Conservation (phyloP, 2,888 invertebrate species). For the Troides helena region DNA sequence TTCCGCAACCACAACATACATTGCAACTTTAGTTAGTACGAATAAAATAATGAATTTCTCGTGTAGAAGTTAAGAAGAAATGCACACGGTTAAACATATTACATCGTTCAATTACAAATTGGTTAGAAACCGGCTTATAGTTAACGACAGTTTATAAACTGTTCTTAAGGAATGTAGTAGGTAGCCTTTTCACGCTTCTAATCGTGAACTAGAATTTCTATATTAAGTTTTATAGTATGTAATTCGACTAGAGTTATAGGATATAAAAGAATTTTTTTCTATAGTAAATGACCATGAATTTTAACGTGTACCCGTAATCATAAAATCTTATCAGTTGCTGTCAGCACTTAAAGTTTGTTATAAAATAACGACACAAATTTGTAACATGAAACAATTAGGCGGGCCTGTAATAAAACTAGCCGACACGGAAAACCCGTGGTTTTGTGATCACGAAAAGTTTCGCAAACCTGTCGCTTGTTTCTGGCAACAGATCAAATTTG, state of each 20-base stretch:
- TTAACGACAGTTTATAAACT: conserved; percentile 49
- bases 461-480: conserved; percentile 62
- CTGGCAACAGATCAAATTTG: conserved; percentile 50
- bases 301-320: background rate
- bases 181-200: conserved; percentile 29
- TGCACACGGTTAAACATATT: conserved; percentile 43
- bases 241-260: background rate
- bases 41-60: conserved; percentile 22
- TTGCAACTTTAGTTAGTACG: conserved; percentile 44
- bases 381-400: conserved; percentile 53
- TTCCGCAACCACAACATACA: conserved; percentile 46
- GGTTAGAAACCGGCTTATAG: conserved; percentile 53
- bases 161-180: conserved; percentile 31
- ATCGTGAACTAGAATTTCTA: conserved; percentile 13
- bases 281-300: conserved; percentile 8
- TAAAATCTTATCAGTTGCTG: conserved; percentile 13
- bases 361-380: conserved; percentile 31
- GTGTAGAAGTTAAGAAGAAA: conserved; percentile 41
- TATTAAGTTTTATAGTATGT: background rate
- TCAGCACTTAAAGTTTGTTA: conserved; percentile 11
- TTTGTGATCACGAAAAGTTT: conserved; percentile 69
- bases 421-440: conserved; percentile 67
- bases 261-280: background rate
- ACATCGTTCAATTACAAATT: conserved; percentile 34
- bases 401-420: conserved; percentile 53